These are phyloP conservation scores for Gallinago solitaria DNA, from an alignment of 2,797 vertebrate species.

Conservation along the genomic window DNA sequence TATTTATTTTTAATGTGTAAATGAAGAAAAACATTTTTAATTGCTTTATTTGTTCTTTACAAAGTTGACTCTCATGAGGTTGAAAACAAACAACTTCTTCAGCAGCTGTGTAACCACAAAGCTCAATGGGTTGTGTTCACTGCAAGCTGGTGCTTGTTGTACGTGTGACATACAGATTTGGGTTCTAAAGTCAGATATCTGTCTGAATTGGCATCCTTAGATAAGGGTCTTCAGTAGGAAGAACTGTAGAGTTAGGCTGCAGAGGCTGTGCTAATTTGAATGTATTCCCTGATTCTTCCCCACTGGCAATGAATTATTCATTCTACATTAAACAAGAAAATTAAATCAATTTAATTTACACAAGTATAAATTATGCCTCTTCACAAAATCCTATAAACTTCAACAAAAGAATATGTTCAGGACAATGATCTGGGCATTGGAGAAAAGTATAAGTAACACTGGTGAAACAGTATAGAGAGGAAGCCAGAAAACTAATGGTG, in stretches of 20 bases:
- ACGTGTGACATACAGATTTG: background rate
- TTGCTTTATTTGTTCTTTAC: background rate
- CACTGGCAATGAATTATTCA: background rate
- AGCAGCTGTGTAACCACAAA: background rate
- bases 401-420: background rate
- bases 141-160: background rate
- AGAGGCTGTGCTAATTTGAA: background rate
- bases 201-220: background rate
- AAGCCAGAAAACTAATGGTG: background rate
- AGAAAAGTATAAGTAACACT: background rate
- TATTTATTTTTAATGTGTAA: background rate
- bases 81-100: background rate
- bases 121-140: background rate
- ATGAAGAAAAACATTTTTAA: background rate
- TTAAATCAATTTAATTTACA: background rate
- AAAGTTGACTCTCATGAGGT: background rate
- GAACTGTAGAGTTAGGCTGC: background rate
- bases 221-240: background rate
- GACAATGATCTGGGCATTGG: background rate
- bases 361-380: background rate
- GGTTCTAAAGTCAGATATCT: background rate
- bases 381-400: background rate
- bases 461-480: background rate
- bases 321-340: background rate
- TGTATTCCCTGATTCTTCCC: background rate